These are phyloP conservation scores for Acromyrmex echinatior DNA, from an alignment of 1,140 invertebrate genomes.

Conservation along the genomic window DNA sequence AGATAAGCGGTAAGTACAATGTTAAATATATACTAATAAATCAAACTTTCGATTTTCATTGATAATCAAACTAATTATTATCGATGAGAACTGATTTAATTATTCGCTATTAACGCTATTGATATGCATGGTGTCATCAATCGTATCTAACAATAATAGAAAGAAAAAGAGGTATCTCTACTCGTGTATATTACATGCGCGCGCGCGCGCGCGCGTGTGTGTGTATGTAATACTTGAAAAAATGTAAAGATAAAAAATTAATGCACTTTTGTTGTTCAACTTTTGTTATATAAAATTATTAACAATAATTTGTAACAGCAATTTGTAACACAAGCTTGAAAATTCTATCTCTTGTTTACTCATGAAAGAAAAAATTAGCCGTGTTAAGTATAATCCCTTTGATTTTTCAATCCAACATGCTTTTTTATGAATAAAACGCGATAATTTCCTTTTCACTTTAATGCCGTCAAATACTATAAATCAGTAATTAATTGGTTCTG, in stretches of 20 bases:
- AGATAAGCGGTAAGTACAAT: neutral
- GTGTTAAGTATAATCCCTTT: neutral
- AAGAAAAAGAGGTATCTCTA: neutral
- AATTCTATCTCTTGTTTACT: neutral
- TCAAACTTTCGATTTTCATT: neutral
- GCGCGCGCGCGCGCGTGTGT: too few species aligned
- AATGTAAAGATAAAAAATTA: neutral
- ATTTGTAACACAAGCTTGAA: neutral
- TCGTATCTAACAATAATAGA: neutral
- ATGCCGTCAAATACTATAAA: neutral
- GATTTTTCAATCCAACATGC: neutral
- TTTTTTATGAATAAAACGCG: neutral
- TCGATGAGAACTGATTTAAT: neutral
- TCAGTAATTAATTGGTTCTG: neutral
- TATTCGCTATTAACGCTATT: slow-evolving; percentile 10
- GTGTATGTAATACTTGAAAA: neutral
- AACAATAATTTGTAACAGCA: too few species aligned
- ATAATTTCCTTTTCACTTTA: slow-evolving; percentile 4
- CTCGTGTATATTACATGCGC: neutral
- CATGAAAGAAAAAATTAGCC: neutral
- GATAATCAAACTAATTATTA: neutral
- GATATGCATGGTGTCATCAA: neutral
- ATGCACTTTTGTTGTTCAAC: neutral
- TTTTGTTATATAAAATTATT: neutral
- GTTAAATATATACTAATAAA: neutral